Conservation (phyloP, 1,140 invertebrate genomes). For the Maniola jurtina region DNA sequence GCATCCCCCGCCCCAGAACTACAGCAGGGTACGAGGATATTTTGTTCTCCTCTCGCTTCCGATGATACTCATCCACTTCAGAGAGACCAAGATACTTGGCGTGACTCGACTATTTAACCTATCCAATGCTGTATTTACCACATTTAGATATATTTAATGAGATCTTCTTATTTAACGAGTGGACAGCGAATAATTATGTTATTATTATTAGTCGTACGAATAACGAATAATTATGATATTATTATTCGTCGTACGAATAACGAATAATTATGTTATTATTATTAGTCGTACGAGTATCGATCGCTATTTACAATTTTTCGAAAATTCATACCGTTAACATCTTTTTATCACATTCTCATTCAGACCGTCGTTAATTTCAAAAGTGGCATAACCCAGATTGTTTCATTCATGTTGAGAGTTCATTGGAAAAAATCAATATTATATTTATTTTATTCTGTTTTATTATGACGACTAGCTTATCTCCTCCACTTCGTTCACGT, state of each 20-base stretch:
- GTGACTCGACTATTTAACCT: constrained; percentile 17
- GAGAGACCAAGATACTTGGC: neutral
- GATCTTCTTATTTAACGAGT: constrained; percentile 50
- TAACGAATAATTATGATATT: neutral
- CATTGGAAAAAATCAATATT: too few species aligned
- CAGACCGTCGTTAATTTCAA: neutral
- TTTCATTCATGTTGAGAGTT: too few species aligned
- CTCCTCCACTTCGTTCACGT: too few species aligned
- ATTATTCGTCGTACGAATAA: constrained; percentile 16
- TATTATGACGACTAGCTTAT: too few species aligned
- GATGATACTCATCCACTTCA: too few species aligned
- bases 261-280: neutral
- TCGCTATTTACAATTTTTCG: neutral
- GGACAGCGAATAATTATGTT: constrained; percentile 12
- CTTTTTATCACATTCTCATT: constrained; percentile 1
- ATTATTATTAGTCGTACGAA: constrained; percentile 6
- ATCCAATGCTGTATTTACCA: constrained; percentile 26
- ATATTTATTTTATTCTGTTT: too few species aligned
- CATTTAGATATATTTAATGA: constrained; percentile 50
- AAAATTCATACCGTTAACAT: neutral
- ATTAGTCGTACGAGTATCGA: constrained; percentile 12
- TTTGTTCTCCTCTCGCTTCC: too few species aligned
- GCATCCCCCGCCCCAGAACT: too few species aligned
- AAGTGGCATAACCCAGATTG: neutral
- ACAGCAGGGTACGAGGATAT: too few species aligned